Base-by-base conservation (phyloP, 2,113 vertebrate species). In the Electrona antarctica region DNA sequence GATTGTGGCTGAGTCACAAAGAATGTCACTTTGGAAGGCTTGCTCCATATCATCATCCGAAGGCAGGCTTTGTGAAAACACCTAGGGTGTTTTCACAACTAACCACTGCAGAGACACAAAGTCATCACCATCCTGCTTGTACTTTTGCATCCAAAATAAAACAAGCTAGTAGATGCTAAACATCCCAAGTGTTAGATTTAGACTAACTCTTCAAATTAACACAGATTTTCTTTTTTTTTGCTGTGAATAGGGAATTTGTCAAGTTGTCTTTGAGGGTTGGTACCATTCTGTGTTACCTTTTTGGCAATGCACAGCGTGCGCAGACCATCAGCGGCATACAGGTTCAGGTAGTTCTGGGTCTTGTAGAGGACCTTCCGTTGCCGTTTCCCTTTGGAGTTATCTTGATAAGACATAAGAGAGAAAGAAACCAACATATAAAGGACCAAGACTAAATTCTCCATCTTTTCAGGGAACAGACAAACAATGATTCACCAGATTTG, bases 241-340 rank as follows among this genome's bases (percentile, higher is more conserved):
- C 33, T 41, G 33, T 41, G 33, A 41, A 41, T 41, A 41, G 33
- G 33, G 5, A 3, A 41, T 41, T 41, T 41, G 33, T 41, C 33
- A 41, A 41, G 3, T 6, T 6, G 33, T 41, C 33, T 6, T 41
- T 41, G 33, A 41, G 33, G 33, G 33, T 6, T 41, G 33, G 33
- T 41, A 41, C 33, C 3, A 41, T 41, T 57, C 2, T 1, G 0
- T 13, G 88, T 93, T 92, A 98, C 98, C 94, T 95, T 95, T 89
- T 97, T 98, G 58, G 98, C 98, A 9, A 99, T 98, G 88, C 97
- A 99, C n/a, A 99, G 89, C 0, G 98, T 99, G 6, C 98, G 89
- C 7, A 99, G 93, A 48, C 98, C 98, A 56, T 98, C 94, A 28
- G 94, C 92, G 3, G 96, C 97, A 2, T 99, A 99, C 45, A 94